Base-by-base conservation (phyloP, 2,888 invertebrate genomes). In the Epistrophella euchroma region DNA sequence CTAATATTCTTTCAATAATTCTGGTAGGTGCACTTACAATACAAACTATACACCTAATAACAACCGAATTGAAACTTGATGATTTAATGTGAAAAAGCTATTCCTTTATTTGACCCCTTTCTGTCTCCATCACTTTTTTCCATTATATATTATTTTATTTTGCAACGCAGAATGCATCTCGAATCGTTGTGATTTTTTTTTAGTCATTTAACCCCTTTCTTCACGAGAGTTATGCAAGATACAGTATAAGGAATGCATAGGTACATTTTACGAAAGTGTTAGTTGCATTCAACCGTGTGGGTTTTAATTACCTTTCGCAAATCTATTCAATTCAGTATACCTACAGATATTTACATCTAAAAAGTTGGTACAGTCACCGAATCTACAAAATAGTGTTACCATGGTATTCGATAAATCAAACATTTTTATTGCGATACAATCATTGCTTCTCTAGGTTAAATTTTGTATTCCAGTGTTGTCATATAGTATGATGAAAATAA, bases 241-340 rank as follows among this genome's bases (percentile, higher is more conserved):
- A 32, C 37, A 15, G 15, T 52, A 52, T 3, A 43, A 43, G 17
- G n/a, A 15, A 7, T 15, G 5, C 25, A 52, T 19, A 45, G 17
- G 45, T 9, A 13, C 11, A 47, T 11, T 1, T 17, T 40, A 58
- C 32, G 35, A 28, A 55, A 66, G 37, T 50, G n/a, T 52, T 66
- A 28, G 32, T 35, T 62, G 22, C 35, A 71, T 37, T 72, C 55
- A 45, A 72, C 45, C 60, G 71, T 85, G 80, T 74, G 56, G 80
- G 84, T 60, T 80, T 85, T 85, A 76, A 85, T 85, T 85, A 76
- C 47, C 45, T 37, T 66, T 75, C 50, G 66, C 50, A 62, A 79
- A 40, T 70, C 35, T 17, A 78, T 74, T 78, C 45, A 55, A 19
- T 28, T n/a, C n/a, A n/a, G n/a, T n/a, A n/a, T n/a, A n/a, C n/a